Evolutionary conservation across 2,113 vertebrate species (phyloP), one percentile per base, ranked within the genome.

Genomic region (western clawed frog (Xenopus tropicalis)): DNA sequence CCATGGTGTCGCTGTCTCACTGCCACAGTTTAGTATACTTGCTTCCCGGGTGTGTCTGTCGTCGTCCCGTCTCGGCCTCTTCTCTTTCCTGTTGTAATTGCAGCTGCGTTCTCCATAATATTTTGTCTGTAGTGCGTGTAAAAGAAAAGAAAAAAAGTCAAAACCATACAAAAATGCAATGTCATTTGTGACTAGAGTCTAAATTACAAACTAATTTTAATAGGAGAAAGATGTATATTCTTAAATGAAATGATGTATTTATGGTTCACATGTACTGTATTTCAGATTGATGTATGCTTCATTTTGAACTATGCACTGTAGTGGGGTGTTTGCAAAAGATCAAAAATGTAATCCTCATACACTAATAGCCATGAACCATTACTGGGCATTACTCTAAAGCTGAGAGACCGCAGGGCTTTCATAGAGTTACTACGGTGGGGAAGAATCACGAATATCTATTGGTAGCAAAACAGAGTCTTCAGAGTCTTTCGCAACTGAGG

Each of bases 221-320:
- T 86, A 88, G 91, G 90, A 87, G 85, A 90, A 88, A 88, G 82
- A 87, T 89, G 86, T 88, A 91, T 92, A 90, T 90, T 87, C 88
- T 91, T 90, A 42, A 64, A 63, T n/a, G n/a, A 37, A 71, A 66
- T 86, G 85, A 87, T 80, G 88, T 93, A 91, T 91, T 90, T 91
- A 90, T 89, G 89, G 90, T 90, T 90, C 90, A 91, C 88, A 89
- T 83, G 88, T 88, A 77, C 91, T 91, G 90, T 89, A 90, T 90
- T 91, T 88, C 83, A 86, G 96, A 91, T 95, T 88, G 88, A 89
- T 82, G 87, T 91, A 84, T 58, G 95, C 96, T 98, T 98, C 96
- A 94, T 93, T 95, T 96, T 96, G 87, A 96, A 96, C 97, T 99
- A 97, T 98, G 97, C 97, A 98, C 94, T 90, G 93, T 95, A 87